Evolutionary conservation across 2,888 invertebrate genomes (phyloP), one percentile per base, ranked within the genome.

Genomic region (Drosophila sordidula): DNA sequence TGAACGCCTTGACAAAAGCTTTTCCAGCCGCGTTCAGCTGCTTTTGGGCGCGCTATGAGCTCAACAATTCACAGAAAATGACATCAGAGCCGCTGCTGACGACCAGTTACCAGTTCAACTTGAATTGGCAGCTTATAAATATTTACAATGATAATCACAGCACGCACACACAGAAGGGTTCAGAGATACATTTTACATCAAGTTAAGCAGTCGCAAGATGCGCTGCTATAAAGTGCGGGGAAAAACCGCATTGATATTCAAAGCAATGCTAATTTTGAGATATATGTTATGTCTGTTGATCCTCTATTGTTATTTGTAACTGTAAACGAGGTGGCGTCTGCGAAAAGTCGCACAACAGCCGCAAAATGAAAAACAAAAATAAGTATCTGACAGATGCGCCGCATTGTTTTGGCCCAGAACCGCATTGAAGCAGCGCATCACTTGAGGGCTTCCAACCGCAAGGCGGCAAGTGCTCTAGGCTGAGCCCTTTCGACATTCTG

Each of bases 321-420:
- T 45, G 83, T 74, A 81, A 81, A 70, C 44, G 41, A 57, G 57
- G 51, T 50, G 64, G 65, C 57, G 65, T 61, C 69, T 81, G 79
- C 71, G 59, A 78, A 78, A 79, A 75, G 70, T 80, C 78, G 45
- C 78, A 78, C 78, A 76, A 68, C 58, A 63, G 59, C 56, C 62
- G 71, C 62, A 64, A 66, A 47, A 9, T 22, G 11, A 18, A 54
- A 50, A 29, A 44, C 14, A 46, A 18, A 11, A 16, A 5, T 9
- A 47, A 52, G 58, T 65, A 79, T 61, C 67, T 52, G 47, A 58
- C 67, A 86, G 86, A 71, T 78, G 79, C 78, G 75, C 61, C 50
- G 70, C 83, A 86, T 82, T 86, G 71, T 86, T 66, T 70, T 84
- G 89, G 76, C 89, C 89, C 71, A 88, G 86, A 88, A 83, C 63